A percentile compares a stretch with the other conserved stretches of the same genome.
Conservation (phyloP, 2,113 vertebrate genomes). For the Strix aluco region DNA sequence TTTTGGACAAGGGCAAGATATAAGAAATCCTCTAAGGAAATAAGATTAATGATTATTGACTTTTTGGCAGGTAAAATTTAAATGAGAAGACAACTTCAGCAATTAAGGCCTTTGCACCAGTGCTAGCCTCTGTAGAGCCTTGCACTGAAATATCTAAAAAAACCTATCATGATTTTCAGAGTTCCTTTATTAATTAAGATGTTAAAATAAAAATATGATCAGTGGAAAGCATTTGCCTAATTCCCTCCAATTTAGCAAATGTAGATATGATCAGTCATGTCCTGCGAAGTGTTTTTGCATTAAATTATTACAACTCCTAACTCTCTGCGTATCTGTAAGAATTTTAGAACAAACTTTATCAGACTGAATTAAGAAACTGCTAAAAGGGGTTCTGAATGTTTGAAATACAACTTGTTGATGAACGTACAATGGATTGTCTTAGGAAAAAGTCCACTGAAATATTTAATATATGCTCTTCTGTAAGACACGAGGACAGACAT, state of each 20-base stretch:
- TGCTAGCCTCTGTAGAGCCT: not conserved
- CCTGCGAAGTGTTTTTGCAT: not conserved
- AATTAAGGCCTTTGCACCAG: not conserved
- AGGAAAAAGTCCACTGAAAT: not conserved
- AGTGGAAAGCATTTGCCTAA: not conserved
- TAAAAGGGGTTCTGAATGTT: not conserved
- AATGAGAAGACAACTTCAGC: slow-evolving; percentile 10
- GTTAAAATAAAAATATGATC: not conserved
- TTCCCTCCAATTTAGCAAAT: not conserved
- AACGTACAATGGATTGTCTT: not conserved
- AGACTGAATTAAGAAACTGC: not conserved
- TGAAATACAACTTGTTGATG: not conserved
- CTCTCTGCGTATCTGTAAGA: not conserved
- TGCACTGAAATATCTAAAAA: not conserved
- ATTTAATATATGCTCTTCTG: not conserved
- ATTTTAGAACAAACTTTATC: not conserved
- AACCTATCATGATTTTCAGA: not conserved
- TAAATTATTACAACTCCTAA: not conserved
- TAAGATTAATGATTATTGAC: slow-evolving; percentile 10
- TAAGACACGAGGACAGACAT: not conserved
- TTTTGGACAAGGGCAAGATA: not conserved
- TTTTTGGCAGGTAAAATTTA: slow-evolving; percentile 22
- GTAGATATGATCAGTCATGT: not conserved
- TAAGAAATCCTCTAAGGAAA: slow-evolving; percentile 17
- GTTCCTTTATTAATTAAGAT: slow-evolving; percentile 26